Evolutionary conservation across 2,888 invertebrate species (phyloP).

Genomic region (Acanthoscelides obtectus): DNA sequence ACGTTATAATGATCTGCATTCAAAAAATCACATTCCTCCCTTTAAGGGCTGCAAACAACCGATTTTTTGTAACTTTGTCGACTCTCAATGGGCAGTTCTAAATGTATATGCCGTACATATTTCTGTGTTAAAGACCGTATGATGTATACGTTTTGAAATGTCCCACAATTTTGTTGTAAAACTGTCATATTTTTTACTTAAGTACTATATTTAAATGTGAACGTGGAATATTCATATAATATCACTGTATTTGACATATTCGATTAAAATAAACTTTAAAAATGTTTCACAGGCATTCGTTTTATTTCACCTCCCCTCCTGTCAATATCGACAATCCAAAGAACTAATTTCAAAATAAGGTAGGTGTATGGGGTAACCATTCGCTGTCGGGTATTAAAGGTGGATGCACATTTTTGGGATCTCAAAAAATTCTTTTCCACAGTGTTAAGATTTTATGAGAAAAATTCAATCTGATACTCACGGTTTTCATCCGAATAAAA

Average conservation of each 20-base stretch:
- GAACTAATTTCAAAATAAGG: no score
- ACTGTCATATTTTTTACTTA: conserved; percentile 36
- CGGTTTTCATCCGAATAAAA: no score
- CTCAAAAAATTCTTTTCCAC: no score
- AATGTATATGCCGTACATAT: neutral
- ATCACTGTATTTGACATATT: conserved; percentile 37
- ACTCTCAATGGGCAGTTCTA: neutral
- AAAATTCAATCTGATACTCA: no score
- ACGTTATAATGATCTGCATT: neutral
- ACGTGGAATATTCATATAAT: conserved; percentile 32
- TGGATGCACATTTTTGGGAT: no score
- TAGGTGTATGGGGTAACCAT: no score
- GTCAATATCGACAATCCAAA: no score
- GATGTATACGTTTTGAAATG: neutral
- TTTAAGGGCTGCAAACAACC: neutral
- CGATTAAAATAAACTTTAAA: conserved; percentile 24
- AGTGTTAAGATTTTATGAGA: no score
- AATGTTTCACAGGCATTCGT: conserved; percentile 17
- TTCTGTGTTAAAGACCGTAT: neutral
- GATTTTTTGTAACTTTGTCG: neutral
- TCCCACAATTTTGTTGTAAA: neutral
- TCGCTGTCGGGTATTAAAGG: no score
- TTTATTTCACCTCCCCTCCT: neutral
- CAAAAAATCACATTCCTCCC: neutral
- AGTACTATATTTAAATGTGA: conserved; percentile 31